Base-by-base conservation (phyloP, 1,140 invertebrate species). In the Lucilia sericata region DNA sequence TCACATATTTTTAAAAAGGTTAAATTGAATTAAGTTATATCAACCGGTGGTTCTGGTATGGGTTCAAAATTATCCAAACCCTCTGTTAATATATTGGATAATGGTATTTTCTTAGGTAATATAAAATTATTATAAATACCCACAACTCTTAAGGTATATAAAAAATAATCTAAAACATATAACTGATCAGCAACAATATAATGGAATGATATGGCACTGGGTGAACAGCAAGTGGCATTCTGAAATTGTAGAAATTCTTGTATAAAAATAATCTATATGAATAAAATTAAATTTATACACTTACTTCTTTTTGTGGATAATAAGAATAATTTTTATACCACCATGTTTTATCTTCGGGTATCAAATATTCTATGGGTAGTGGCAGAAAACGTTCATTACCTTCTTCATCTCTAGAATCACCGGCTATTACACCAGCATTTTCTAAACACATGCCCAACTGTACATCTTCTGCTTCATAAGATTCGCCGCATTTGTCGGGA, bases 391-490 rank as follows among this genome's bases (percentile, higher is more conserved):
- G 93, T 9, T 97, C 96, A 5, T 97, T 93, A 0, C 97, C 96
- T 8, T 70, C 90, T 0, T 93, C 92, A 92, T 99, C 98, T 9
- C 97, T 92, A 0, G 96, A 95, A 87, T 99, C 97, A 85, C 95
- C 96, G 1, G 97, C 96, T 82, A 93, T 94, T 0, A 99, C 98
- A 0, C 96, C 96, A 55, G 99, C 93, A 82, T 94, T 95, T 87
- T 96, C 94, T 86, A 99, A 91, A 90, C 98, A 99, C 88, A 96
- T 83, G 84, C 97, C 97, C 92, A 99, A 96, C 90, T 98, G 96
- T 0, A 96, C 96, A 89, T 99, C 98, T 90, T 99, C 98, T 0
- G 89, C 84, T 0, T 95, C 94, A n/a, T 92, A 94, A 86, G 94
- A 94, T 21, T 93, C 85, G n/a, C 94, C 92, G 89, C 97, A 98